A percentile compares a stretch with the other conserved stretches of the same genome.
Evolutionary conservation across 2,113 vertebrate species (phyloP).

Genomic region (Callipepla squamata): DNA sequence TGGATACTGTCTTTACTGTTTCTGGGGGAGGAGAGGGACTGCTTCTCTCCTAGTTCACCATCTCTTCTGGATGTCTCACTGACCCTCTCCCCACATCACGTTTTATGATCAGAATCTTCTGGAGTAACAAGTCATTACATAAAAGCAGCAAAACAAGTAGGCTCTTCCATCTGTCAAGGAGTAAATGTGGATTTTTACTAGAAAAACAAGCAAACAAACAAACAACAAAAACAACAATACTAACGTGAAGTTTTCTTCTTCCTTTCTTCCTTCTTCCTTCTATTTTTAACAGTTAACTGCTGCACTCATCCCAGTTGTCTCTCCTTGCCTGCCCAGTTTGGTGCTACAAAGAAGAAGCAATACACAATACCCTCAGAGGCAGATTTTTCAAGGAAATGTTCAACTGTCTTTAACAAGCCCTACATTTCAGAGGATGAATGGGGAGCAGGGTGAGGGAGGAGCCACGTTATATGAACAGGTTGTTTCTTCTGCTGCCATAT

Average conservation of each 20-base stretch:
- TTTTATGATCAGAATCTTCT: not conserved
- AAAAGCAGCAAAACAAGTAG: not conserved
- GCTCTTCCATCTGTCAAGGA: not conserved
- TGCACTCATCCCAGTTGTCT: not conserved
- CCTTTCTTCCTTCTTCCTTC: not conserved
- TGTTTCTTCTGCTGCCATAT: not conserved
- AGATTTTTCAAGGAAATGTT: not conserved
- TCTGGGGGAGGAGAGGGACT: not conserved
- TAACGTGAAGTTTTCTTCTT: not conserved
- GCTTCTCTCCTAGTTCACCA: not conserved
- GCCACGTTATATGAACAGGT: too few species aligned
- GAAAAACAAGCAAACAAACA: not conserved
- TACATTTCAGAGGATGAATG: not conserved
- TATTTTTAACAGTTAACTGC: not conserved
- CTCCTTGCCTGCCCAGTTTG: not conserved
- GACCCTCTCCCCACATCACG: not conserved
- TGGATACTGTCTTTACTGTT: not conserved
- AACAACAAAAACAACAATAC: not conserved
- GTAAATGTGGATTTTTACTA: not conserved
- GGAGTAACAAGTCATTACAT: not conserved
- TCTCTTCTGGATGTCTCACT: not conserved
- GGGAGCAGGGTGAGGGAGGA: not conserved
- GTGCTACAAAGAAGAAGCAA: not conserved
- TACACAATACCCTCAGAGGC: not conserved
- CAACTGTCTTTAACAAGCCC: not conserved